These are phyloP conservation scores for Lasioglossum pauxillum DNA, from an alignment of 2,888 invertebrate species.

Conservation along the genomic window DNA sequence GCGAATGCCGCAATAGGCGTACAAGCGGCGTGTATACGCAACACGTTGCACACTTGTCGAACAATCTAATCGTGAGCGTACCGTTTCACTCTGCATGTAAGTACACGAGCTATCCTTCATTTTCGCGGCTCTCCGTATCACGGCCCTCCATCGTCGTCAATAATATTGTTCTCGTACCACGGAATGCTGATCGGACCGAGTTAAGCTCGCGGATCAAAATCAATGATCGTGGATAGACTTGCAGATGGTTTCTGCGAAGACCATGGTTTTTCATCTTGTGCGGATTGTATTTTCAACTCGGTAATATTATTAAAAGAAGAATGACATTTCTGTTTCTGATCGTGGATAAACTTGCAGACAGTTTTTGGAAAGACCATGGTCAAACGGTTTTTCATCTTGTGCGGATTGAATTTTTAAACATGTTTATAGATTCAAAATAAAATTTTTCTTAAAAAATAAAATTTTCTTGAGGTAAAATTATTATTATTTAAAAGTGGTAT, in stretches of 20 bases:
- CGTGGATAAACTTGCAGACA: too few species aligned
- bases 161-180: not conserved
- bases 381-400: too few species aligned
- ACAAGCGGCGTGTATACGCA: conserved; percentile 44
- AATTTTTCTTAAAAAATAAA: too few species aligned
- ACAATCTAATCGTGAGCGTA: conserved; percentile 57
- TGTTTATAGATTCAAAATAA: too few species aligned
- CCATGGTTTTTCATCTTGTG: too few species aligned
- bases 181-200: not conserved
- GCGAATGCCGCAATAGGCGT: conserved; percentile 42
- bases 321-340: too few species aligned
- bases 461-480: too few species aligned
- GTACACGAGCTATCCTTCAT: conserved; percentile 49
- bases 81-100: conserved; percentile 46
- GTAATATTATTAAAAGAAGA: too few species aligned
- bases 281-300: too few species aligned
- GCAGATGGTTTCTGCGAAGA: not conserved
- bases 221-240: not conserved
- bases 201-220: not conserved
- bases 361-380: too few species aligned
- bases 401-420: too few species aligned
- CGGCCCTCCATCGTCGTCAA: not conserved
- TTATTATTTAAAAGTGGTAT: too few species aligned
- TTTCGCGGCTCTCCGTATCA: conserved; percentile 52
- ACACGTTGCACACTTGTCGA: conserved; percentile 29